These are phyloP conservation scores for Cyclophora albipunctata DNA, from an alignment of 2,888 invertebrate genomes.

Conservation along the genomic window DNA sequence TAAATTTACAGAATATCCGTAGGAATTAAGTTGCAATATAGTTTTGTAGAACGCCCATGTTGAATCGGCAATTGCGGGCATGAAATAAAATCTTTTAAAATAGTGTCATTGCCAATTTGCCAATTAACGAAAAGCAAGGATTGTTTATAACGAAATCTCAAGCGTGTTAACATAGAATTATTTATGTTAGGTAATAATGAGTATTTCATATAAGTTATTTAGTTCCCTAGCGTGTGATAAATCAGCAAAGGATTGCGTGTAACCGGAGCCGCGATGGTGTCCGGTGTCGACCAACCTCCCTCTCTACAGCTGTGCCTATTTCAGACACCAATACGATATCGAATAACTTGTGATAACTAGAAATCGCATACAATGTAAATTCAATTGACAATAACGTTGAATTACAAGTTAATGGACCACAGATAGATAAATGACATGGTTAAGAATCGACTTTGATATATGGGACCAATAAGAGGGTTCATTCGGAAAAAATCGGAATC, in stretches of 20 bases:
- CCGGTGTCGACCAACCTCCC: conserved; percentile 49
- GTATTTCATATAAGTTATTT: conserved; percentile 2
- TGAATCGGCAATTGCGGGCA: too few species aligned
- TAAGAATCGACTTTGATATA: not conserved
- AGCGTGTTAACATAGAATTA: too few species aligned
- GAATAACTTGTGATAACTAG: conserved; percentile 28
- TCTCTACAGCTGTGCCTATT: conserved; percentile 35
- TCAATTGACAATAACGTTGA: conserved; percentile 1
- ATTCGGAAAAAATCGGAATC: too few species aligned
- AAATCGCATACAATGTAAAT: conserved; percentile 19
- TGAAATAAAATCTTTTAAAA: too few species aligned
- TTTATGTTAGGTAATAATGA: not conserved
- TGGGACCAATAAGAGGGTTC: not conserved
- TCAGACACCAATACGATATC: conserved; percentile 30
- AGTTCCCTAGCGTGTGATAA: conserved; percentile 38
- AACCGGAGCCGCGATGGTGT: conserved; percentile 49
- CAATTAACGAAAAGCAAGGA: too few species aligned
- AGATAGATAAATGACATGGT: not conserved
- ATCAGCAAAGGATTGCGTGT: conserved; percentile 53
- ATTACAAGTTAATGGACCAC: not conserved
- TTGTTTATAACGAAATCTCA: too few species aligned
- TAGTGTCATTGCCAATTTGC: too few species aligned
- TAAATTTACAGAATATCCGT: too few species aligned
- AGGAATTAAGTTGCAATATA: too few species aligned
- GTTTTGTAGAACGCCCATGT: too few species aligned